Evolutionary conservation across 2,888 invertebrate genomes (phyloP), one percentile per base, ranked within the genome.

Genomic region (Aquatica leii): DNA sequence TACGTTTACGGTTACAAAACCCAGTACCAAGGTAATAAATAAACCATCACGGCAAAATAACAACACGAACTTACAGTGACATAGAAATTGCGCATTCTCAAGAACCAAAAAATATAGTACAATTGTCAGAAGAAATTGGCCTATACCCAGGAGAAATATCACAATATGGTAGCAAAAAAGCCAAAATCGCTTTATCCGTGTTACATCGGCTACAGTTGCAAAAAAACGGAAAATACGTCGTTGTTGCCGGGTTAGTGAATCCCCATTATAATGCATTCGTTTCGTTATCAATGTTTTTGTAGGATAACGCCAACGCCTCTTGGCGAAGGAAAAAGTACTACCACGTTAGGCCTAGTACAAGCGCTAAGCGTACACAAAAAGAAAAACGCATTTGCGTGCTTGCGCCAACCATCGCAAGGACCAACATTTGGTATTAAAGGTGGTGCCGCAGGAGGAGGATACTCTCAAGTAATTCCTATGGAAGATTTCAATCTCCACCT

Each of bases 271-370:
- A n/a, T n/a, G n/a, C n/a, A n/a, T 31, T 31, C 9, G 9, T 40
- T 43, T 11, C 8, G 41, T n/a, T 37, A 11, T 8, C 17, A 34
- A 9, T 21, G 20, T 20, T n/a, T 11, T 48, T 75, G 11, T 79
- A 94, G 96, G 12, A 98, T 99, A 53, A 99, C 98, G 0, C 98
- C 99, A 0, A 99, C 99, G 0, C 97, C 98, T 0, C 85, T 99
- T n/a, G 99, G 99, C 1, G 98, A 99, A 84, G 98, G 98, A 24
- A 99, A 99, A 84, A 97, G 96, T 75, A 99, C 99, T 0, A 97
- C 97, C 0, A 87, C 95, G 0, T 85, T 99, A 65, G 99, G 98
- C 1, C 82, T 98, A 69, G 92, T 91, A 2, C 99, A 99, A 82
- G 97, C 98, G 1, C 82, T 99, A 56, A 88, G 92, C 0, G 94